A percentile compares a stretch with the other conserved stretches of the same genome.
Conservation (phyloP, 2,113 vertebrate species). For the Arizona elegans region DNA sequence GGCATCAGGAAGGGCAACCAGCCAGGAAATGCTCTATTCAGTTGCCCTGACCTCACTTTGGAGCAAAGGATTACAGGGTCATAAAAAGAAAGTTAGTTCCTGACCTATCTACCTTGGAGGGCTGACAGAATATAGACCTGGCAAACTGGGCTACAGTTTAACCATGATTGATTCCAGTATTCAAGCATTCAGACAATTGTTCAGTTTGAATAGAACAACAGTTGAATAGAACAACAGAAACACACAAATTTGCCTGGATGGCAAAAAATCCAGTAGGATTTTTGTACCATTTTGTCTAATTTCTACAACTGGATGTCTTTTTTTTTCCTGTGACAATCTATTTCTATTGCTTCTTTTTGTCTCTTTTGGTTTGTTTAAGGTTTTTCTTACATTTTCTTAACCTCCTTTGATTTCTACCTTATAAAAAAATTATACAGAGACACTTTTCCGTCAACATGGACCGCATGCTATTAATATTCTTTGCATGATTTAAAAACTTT, state of each 20-base stretch:
- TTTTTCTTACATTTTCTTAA: constrained; percentile 31
- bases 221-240: not conserved
- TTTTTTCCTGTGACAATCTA: not conserved
- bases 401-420: constrained; percentile 62
- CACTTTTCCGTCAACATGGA: constrained; percentile 69
- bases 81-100: not conserved
- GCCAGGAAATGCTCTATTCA: no score
- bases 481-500: constrained; percentile 76
- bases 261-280: constrained; percentile 63
- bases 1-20: no score
- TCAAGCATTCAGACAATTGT: no score
- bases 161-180: not conserved
- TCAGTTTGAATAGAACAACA: not conserved
- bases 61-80: no score
- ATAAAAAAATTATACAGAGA: constrained; percentile 26
- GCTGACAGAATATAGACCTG: not conserved
- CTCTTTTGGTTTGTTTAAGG: constrained; percentile 44
- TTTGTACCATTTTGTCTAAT: constrained; percentile 62
- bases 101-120: not conserved
- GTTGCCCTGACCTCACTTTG: no score
- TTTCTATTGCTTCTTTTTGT: constrained; percentile 44
- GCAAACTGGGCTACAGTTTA: not conserved
- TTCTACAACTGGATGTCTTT: constrained; percentile 51
- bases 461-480: constrained; percentile 71
- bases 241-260: not conserved